A percentile compares a stretch with the other conserved stretches of the same genome.
phyloP scores from a whole-genome alignment of 2,113 vertebrate species.

The Lynx canadensis region DNA sequence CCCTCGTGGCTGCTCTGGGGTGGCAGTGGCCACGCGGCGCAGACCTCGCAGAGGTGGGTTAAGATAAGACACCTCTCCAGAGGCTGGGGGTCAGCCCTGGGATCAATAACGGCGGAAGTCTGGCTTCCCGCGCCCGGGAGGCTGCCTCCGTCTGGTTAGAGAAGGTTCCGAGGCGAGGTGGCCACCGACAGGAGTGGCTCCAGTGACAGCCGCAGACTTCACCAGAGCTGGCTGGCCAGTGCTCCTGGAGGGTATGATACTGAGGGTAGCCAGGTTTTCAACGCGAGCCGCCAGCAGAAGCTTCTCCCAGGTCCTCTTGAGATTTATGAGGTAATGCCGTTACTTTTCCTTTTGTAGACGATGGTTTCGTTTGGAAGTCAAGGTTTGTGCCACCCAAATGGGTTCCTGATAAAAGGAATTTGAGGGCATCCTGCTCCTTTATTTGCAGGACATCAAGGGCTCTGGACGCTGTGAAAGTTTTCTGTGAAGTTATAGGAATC shows the following conservation, averaged over 20 bases:
- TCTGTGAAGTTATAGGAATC: not conserved
- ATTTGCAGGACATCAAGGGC: not conserved
- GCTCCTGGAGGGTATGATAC: not conserved
- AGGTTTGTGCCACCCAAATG: not conserved
- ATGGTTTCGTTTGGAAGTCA: not conserved
- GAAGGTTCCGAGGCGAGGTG: not conserved
- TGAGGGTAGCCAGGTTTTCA: not conserved
- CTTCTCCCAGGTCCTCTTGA: not conserved
- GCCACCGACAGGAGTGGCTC: not conserved
- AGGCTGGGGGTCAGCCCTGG: not conserved
- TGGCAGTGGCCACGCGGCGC: accelerated
- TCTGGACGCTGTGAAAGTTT: not conserved
- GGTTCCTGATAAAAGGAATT: not conserved
- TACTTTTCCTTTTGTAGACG: not conserved
- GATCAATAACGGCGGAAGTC: too few species aligned
- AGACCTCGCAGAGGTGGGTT: not conserved
- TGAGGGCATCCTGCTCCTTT: not conserved
- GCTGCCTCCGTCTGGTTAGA: not conserved
- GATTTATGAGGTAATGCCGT: not conserved
- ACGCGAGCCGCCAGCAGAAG: not conserved
- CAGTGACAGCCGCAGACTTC: not conserved
- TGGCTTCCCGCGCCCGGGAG: too few species aligned
- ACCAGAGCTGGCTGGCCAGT: not conserved
- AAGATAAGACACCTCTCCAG: not conserved
- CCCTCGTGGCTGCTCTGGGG: accelerated